Evolutionary conservation across 2,797 vertebrate genomes (phyloP).

Genomic region (Cyprinodon diabolis): DNA sequence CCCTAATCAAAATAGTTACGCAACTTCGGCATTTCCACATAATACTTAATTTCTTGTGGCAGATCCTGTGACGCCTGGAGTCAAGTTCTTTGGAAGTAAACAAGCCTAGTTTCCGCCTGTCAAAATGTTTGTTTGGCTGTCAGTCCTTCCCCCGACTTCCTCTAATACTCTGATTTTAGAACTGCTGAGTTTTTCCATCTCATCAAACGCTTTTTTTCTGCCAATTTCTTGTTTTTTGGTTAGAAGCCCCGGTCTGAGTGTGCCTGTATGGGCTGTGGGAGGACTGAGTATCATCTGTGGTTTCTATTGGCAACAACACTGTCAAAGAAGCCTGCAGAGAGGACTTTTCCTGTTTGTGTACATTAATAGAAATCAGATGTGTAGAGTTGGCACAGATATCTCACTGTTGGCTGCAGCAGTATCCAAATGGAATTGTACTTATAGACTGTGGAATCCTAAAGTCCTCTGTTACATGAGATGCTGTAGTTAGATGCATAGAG

Average conservation of each 20-base stretch:
- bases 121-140: slow-evolving; percentile 42
- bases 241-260: slow-evolving; percentile 19
- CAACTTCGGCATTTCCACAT: slow-evolving; percentile 60
- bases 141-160: slow-evolving; percentile 45
- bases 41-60: slow-evolving; percentile 39
- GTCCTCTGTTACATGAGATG: slow-evolving; percentile 14
- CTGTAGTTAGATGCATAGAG: slow-evolving; percentile 23
- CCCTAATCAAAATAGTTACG: slow-evolving; percentile 57
- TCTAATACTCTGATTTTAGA: slow-evolving; percentile 46
- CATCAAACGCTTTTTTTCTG: slow-evolving; percentile 25
- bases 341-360: slow-evolving; percentile 21
- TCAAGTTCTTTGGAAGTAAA: slow-evolving; percentile 54
- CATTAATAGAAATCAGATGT: slow-evolving; percentile 19
- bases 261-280: slow-evolving; percentile 36
- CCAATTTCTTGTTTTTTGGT: slow-evolving; percentile 34
- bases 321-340: slow-evolving; percentile 13
- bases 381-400: slow-evolving; percentile 10
- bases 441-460: slow-evolving; percentile 37
- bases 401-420: slow-evolving; percentile 34
- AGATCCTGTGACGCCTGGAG: slow-evolving; percentile 55
- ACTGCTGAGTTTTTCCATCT: slow-evolving; percentile 29
- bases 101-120: slow-evolving; percentile 37
- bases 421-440: slow-evolving; percentile 37
- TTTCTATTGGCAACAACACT: slow-evolving; percentile 35
- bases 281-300: slow-evolving; percentile 39